These are phyloP conservation scores for Salarias fasciatus DNA, from an alignment of 2,797 vertebrate genomes.

Conservation along the genomic window DNA sequence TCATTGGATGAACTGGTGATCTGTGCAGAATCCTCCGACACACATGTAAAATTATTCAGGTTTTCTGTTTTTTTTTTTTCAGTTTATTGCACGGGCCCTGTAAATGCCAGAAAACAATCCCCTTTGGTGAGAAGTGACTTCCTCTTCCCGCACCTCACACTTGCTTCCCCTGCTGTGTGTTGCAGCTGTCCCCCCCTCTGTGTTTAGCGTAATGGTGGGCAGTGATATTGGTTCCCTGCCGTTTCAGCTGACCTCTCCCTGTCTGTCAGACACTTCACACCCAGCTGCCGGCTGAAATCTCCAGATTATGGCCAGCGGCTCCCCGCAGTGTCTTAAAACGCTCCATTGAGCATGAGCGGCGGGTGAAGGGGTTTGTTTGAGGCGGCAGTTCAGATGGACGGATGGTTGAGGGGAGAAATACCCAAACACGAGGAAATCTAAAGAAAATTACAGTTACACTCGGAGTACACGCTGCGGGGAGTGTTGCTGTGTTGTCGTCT, in stretches of 20 bases:
- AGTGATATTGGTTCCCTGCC: slow-evolving; percentile 51
- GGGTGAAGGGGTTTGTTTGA: too few relatives aligned
- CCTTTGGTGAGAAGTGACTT: slow-evolving; percentile 3
- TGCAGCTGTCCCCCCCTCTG: slow-evolving; percentile 48
- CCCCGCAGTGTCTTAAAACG: slow-evolving; percentile 55
- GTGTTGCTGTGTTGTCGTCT: not conserved
- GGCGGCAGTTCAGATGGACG: slow-evolving; percentile 40
- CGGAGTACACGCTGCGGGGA: slow-evolving; percentile 1
- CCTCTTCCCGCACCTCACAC: not conserved
- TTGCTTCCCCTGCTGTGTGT: slow-evolving; percentile 17
- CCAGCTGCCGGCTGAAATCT: slow-evolving; percentile 60
- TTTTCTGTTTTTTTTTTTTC: too few relatives aligned
- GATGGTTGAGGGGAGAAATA: slow-evolving; percentile 6
- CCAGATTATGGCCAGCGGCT: slow-evolving; percentile 52
- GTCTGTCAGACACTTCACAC: slow-evolving; percentile 66
- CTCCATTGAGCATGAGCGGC: slow-evolving; percentile 50
- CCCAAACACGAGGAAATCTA: not conserved
- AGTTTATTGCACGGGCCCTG: too few relatives aligned
- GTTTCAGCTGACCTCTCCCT: slow-evolving; percentile 50
- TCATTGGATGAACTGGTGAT: too few relatives aligned
- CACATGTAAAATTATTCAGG: too few relatives aligned
- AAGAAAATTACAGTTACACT: slow-evolving; percentile 12
- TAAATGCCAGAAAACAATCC: too few relatives aligned
- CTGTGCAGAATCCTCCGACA: too few relatives aligned
- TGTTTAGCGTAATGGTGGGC: slow-evolving; percentile 29